These are phyloP conservation scores for Aphrophora alni DNA, from an alignment of 2,888 invertebrate genomes.

Conservation along the genomic window DNA sequence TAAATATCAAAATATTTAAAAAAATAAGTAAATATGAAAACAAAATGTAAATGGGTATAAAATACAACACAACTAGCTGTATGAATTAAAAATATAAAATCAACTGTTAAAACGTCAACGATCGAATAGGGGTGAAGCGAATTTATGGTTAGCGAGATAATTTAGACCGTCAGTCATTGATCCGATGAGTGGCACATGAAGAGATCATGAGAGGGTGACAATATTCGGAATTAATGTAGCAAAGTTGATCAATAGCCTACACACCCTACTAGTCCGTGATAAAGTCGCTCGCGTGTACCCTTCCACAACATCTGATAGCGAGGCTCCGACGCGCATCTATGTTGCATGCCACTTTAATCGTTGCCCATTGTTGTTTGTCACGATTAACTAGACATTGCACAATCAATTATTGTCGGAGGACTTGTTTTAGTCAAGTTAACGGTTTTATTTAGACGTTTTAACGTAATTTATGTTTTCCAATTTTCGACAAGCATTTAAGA, in stretches of 20 bases:
- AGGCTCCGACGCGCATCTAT: neutral
- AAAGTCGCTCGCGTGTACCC: neutral
- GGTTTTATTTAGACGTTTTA: conserved; percentile 1
- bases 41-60: no score
- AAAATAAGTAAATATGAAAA: no score
- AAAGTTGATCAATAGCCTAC: neutral
- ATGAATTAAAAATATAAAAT: no score
- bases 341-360: conserved; percentile 2
- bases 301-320: neutral
- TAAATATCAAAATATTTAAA: no score
- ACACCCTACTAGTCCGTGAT: neutral
- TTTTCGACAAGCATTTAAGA: neutral
- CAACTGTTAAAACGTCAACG: neutral
- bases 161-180: neutral
- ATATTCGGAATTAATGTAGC: neutral
- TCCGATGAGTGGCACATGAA: neutral
- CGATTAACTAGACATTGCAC: neutral
- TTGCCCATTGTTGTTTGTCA: conserved; percentile 4
- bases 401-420: conserved; percentile 3
- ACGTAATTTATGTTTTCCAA: neutral
- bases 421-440: neutral
- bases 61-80: no score
- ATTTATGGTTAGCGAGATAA: neutral
- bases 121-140: neutral
- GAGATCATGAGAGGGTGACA: neutral